phyloP scores from a whole-genome alignment of 2,888 invertebrate genomes.

The Phania funesta region DNA sequence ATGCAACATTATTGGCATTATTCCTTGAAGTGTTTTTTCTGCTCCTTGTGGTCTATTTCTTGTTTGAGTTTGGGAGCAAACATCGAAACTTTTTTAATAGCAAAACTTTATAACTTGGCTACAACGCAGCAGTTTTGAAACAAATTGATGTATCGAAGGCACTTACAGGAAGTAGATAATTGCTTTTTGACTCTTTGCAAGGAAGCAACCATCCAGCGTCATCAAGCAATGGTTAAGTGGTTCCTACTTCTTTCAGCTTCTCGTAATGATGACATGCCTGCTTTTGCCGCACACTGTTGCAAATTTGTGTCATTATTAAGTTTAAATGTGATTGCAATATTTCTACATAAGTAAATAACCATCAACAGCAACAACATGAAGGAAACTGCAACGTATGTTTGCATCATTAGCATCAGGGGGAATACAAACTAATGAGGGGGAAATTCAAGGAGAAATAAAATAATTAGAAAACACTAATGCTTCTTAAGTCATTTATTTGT shows the following conservation, averaged over 20 bases:
- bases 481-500: too few species aligned
- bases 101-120: conserved; percentile 35
- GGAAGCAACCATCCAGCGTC: background rate
- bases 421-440: background rate
- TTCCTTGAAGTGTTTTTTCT: too few species aligned
- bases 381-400: conserved; percentile 39
- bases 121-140: conserved; percentile 22
- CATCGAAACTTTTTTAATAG: conserved; percentile 32
- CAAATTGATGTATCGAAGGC: conserved; percentile 62
- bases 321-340: conserved; percentile 36
- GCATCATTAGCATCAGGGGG: conserved; percentile 35
- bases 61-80: background rate
- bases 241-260: conserved; percentile 1
- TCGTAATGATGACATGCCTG: conserved; percentile 23
- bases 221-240: conserved; percentile 1
- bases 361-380: background rate
- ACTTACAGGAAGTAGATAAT: conserved; percentile 45
- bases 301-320: conserved; percentile 39
- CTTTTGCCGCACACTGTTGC: conserved; percentile 43
- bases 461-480: background rate
- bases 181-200: conserved; percentile 9
- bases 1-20: background rate
- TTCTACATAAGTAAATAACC: conserved; percentile 32
- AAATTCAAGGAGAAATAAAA: background rate
- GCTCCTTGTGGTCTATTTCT: too few species aligned